These are phyloP conservation scores for Cossypha polioptera DNA, from an alignment of 2,797 vertebrate species.

Conservation along the genomic window DNA sequence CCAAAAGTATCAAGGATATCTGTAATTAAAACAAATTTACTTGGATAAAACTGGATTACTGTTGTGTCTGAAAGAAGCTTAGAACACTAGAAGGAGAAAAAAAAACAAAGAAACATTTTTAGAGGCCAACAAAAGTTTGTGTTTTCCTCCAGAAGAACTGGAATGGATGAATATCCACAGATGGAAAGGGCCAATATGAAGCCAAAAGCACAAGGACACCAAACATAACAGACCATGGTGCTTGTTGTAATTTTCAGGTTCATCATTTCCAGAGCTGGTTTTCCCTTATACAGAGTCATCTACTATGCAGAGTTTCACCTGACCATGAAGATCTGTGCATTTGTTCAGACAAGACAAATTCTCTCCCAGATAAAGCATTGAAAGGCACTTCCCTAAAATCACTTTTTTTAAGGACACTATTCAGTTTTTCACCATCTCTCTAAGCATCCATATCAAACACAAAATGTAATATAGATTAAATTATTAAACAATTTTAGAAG, in stretches of 20 bases:
- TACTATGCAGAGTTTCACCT: background rate
- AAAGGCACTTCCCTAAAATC: background rate
- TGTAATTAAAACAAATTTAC: conserved; percentile 98
- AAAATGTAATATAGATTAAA: background rate
- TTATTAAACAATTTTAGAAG: background rate
- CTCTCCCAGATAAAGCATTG: background rate
- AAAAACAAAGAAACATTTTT: background rate
- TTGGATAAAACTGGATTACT: conserved; percentile 98
- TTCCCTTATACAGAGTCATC: background rate
- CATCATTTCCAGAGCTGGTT: background rate
- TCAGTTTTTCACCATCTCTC: background rate
- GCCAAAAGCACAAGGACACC: background rate
- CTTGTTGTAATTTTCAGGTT: background rate
- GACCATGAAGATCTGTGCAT: background rate
- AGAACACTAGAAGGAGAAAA: conserved; percentile 82
- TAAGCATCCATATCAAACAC: background rate
- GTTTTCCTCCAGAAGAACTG: background rate
- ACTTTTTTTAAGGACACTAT: background rate
- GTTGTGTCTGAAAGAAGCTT: conserved; percentile 96
- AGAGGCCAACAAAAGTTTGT: background rate
- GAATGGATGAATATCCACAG: background rate
- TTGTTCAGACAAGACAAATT: background rate
- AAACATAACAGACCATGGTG: background rate
- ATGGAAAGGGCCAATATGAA: background rate
- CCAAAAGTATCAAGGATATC: conserved; percentile 98